A percentile compares a stretch with the other conserved stretches of the same genome.
phyloP scores from a whole-genome alignment of 1,140 invertebrate genomes.

The Danaus plexippus region DNA sequence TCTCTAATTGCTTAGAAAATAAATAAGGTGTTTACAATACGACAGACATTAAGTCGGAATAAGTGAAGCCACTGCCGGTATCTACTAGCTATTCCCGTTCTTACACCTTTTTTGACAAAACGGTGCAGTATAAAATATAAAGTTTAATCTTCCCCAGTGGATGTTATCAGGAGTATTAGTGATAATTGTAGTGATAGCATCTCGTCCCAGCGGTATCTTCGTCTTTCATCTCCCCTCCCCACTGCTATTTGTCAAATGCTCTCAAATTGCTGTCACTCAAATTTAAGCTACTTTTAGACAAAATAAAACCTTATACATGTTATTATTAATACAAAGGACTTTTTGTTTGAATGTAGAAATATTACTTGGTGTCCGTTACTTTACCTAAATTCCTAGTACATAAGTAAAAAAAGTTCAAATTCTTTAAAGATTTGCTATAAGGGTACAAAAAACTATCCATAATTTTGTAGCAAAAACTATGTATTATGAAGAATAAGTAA shows the following conservation, averaged over 20 bases:
- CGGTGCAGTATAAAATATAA: background rate
- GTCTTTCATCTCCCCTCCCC: constrained; percentile 36
- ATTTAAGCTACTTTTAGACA: constrained; percentile 1
- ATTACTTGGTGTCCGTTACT: no score
- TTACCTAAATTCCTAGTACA: no score
- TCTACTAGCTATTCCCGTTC: background rate
- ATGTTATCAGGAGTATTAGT: constrained; percentile 51
- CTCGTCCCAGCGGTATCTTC: constrained; percentile 20
- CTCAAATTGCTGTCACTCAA: background rate
- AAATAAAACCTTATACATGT: constrained; percentile 9
- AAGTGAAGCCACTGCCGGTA: no score
- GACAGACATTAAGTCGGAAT: no score
- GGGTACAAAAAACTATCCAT: no score
- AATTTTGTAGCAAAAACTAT: no score
- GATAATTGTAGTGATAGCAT: constrained; percentile 42
- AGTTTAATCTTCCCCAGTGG: constrained; percentile 17
- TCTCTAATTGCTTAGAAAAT: no score
- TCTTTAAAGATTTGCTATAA: no score
- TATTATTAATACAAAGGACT: constrained; percentile 3
- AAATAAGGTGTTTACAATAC: no score
- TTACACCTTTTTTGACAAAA: background rate
- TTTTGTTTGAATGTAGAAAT: no score
- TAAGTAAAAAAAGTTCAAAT: no score
- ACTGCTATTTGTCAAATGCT: constrained; percentile 43
- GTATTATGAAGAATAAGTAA: no score